Evolutionary conservation across 2,797 vertebrate species (phyloP), one percentile per base, ranked within the genome.

Genomic region (Hylomyscus alleni): DNA sequence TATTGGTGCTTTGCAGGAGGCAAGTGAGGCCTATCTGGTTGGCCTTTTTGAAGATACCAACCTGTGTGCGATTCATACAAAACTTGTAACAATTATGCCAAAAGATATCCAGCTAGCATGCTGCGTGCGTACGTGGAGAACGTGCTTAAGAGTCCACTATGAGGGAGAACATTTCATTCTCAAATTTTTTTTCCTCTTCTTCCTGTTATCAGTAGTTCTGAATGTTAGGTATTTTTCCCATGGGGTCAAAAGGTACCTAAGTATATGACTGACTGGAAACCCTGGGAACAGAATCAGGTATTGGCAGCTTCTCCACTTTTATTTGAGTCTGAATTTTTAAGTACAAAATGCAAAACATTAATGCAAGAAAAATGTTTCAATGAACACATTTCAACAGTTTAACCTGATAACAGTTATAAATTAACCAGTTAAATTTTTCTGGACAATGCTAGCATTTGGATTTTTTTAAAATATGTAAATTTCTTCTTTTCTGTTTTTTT

Each of bases 361-460:
- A 98, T 98, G 98, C 15, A 98, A 96, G 98, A 96, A 98, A 97
- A 91, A 94, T 87, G 96, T 98, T 98, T 97, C 56, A 22, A 94
- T 96, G 98, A 98, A 98, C 96, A 98, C 98, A 95, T 98, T 98
- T 98, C 97, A 98, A 95, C 98, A 98, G 97, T 98, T 98, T 98
- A 98, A 67, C 83, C 47, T 98, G 99, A 98, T 98, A 98, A 98
- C 95, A 98, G 98, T 90, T 98, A 98, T 98, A 98, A 99, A 98
- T 98, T 98, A 98, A 98, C 84, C 97, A 98, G 98, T 98, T 98
- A 98, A 98, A 98, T 98, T 98, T 98, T 99, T 99, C 98, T 98
- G 98, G 98, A 99, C 98, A 98, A 98, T 98, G 98, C 98, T 98
- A 98, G 98, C 98, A 99, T 99, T 99, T 99, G 98, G 98, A 98